Base-by-base conservation (phyloP, 2,888 invertebrate species). In the Heteromurus nitidus region DNA sequence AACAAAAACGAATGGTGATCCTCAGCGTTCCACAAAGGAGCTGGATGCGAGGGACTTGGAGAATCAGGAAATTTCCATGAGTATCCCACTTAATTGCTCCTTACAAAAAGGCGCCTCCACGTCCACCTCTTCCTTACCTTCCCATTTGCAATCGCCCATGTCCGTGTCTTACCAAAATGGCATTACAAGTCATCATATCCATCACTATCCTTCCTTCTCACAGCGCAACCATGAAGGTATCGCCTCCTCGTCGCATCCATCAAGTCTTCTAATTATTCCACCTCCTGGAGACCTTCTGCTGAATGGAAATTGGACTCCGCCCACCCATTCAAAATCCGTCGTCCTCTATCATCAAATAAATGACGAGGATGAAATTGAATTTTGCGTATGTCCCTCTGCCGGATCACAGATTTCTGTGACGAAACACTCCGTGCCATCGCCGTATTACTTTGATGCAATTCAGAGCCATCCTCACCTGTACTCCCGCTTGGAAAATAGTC, bases 31-130 rank as follows among this genome's bases (percentile, higher is more conserved):
- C n/a, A 20, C 26, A 18, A 24, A 50, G 60, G 69, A 68, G 26
- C 24, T 77, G 36, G 77, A 77, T 42, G 69, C 77, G 9, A 77
- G 62, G n/a, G 77, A 77, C 30, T 53, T 77, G 16, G 77, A 77
- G 36, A 69, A 77, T 26, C 68, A 77, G 18, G 77, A 69, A n/a
- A 69, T 77, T 30, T 77, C 69, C 2, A 31, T 77, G 18, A 26
- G 77, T 18, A 31, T 77, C 67, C 76, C 74, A n/a, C n/a, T n/a
- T n/a, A n/a, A n/a, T n/a, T n/a, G n/a, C n/a, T n/a, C n/a, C n/a
- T n/a, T n/a, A n/a, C n/a, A n/a, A n/a, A n/a, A n/a, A n/a, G n/a
- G n/a, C n/a, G n/a, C 9, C 3, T 62, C n/a, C 9, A 31, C 62
- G 30, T 30, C 62, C n/a, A 31, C n/a, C 7, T 31, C 31, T 62